Evolutionary conservation across 2,888 invertebrate genomes (phyloP), one percentile per base, ranked within the genome.

Genomic region (Phorcus lineatus): DNA sequence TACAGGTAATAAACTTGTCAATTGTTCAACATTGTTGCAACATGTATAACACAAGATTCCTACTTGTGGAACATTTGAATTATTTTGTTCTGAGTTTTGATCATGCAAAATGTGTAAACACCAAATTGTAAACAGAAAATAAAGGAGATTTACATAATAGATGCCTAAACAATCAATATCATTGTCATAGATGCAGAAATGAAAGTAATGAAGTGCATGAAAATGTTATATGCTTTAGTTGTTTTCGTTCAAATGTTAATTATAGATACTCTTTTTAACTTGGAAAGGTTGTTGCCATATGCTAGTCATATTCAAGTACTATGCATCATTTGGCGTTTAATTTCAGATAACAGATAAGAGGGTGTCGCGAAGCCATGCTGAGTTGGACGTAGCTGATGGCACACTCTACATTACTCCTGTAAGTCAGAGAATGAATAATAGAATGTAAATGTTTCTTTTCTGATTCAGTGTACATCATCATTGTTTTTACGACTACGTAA

Each of bases 341-440:
- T 87, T 88, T 22, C 86, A 93, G 93, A 92, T 93, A 74, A 88
- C 91, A 70, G 93, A 94, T 83, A 94, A 93, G 85, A 89, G 92
- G 84, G 94, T 94, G 13, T 94, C 94, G 1, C 88, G 94, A 81
- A 93, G 92, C 83, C 93, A 93, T 90, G 93, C 93, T 11, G 87
- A 91, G 24, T 85, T 93, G 28, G 93, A 93, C 83, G 85, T 93
- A 9, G 87, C 87, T 54, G 89, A 89, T 80, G 93, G 92, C 66
- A 92, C 92, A 80, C 87, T 94, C 7, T 89, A 88, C 81, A 85
- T 93, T 53, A 93, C 92, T 75, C 93, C 93, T 31, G 93, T 93
- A 87, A 89, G 92, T 91, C 13, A 1, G 9, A 47, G 11, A 47
- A 6, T 47, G 1, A 47, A 11, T 9, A 9, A 47, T 47, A 1